Percentiles rank a stretch among this genome's conserved stretches.
Conservation (phyloP, 2,888 invertebrate species). For the Tortricodes alternella region DNA sequence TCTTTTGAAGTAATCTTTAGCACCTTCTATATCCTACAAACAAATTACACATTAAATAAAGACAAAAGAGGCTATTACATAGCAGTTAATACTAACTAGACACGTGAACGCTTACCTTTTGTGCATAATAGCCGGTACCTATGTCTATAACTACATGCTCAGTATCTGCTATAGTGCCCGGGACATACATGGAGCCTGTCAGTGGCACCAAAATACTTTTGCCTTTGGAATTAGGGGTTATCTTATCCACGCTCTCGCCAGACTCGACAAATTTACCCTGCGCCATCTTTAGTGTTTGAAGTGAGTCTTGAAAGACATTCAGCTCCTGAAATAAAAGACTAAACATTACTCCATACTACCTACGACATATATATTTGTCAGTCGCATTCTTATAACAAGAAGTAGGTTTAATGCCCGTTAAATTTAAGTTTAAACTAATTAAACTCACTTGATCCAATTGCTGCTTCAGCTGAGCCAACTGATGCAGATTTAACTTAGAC, state of each 20-base stretch:
- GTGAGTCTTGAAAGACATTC: conserved; percentile 93
- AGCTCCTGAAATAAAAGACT: conserved; percentile 85
- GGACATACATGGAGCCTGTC: conserved; percentile 98
- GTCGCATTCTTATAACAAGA: neutral
- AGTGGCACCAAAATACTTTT: conserved; percentile 95
- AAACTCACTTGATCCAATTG: conserved; percentile 90
- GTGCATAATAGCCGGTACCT: conserved; percentile 98
- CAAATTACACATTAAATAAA: neutral
- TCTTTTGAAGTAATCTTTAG: conserved; percentile 95
- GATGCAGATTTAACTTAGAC: conserved; percentile 89
- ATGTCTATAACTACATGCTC: conserved; percentile 96
- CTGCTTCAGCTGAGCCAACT: conserved; percentile 92
- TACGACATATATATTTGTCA: neutral
- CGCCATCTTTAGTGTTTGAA: conserved; percentile 94
- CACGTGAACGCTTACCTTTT: conserved; percentile 85
- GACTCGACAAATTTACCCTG: conserved; percentile 95
- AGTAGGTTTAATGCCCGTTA: neutral
- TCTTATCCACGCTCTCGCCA: conserved; percentile 90
- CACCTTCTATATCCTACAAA: conserved; percentile 87
- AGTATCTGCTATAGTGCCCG: conserved; percentile 92
- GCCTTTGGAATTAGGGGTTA: conserved; percentile 89
- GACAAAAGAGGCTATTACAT: neutral
- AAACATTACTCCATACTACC: neutral
- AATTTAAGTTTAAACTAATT: neutral
- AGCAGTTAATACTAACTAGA: neutral